phyloP scores from a whole-genome alignment of 2,888 invertebrate genomes.

The Chorisops tibialis region DNA sequence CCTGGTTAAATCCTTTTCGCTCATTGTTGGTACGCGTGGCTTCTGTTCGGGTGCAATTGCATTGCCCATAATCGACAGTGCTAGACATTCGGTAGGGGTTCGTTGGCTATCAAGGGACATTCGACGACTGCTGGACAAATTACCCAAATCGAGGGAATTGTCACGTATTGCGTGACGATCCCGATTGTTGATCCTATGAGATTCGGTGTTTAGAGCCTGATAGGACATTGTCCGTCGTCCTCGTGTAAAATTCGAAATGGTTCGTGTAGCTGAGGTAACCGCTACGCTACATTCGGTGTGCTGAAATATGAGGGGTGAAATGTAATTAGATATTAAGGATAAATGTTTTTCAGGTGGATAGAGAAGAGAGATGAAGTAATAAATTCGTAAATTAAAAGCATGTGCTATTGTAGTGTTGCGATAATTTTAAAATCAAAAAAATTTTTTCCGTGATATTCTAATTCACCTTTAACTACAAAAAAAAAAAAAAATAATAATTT shows the following conservation, averaged over 20 bases:
- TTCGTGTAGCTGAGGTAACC: conserved; percentile 35
- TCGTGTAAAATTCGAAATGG: conserved; percentile 34
- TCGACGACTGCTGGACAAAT: conserved; percentile 28
- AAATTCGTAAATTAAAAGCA: too few relatives aligned
- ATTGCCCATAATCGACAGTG: conserved; percentile 56
- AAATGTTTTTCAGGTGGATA: too few relatives aligned
- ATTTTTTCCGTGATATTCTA: too few relatives aligned
- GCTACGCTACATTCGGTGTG: conserved; percentile 36
- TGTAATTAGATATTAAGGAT: too few relatives aligned
- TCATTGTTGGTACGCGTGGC: conserved; percentile 59
- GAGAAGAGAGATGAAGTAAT: too few relatives aligned
- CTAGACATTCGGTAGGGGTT: conserved; percentile 29
- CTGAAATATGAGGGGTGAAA: conserved; percentile 18
- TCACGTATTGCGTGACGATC: conserved; percentile 31
- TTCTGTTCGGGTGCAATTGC: conserved; percentile 59
- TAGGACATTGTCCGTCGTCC: conserved; percentile 36
- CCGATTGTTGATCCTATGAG: conserved; percentile 20
- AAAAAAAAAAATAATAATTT: too few relatives aligned
- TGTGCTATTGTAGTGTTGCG: too few relatives aligned
- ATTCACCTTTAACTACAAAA: too few relatives aligned
- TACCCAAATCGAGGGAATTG: conserved; percentile 36
- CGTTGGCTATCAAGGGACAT: conserved; percentile 32
- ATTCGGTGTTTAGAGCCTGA: conserved; percentile 34
- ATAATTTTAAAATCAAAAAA: too few relatives aligned
- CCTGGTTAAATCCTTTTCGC: conserved; percentile 57